Percentiles rank a stretch among this genome's conserved stretches.
Evolutionary conservation across 2,113 vertebrate species (phyloP).

Genomic region (Apteryx mantelli): DNA sequence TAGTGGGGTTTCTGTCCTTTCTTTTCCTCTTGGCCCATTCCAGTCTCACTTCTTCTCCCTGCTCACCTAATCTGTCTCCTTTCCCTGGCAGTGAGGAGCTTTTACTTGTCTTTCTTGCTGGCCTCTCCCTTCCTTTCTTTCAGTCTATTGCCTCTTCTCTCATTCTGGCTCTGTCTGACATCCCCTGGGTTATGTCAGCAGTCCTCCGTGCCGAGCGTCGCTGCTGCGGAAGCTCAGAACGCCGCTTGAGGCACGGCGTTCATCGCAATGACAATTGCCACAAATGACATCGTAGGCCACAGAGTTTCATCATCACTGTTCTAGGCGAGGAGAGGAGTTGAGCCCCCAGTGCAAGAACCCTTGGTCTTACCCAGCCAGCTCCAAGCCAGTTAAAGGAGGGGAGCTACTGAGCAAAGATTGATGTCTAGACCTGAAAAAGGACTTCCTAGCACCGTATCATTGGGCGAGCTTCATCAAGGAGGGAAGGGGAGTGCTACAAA

Average conservation of each 20-base stretch:
- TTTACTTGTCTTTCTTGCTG: background rate
- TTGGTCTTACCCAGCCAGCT: background rate
- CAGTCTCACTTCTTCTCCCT: background rate
- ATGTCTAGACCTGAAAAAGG: background rate
- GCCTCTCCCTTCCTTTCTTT: background rate
- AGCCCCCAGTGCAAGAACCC: background rate
- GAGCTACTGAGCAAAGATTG: slow-evolving; percentile 2
- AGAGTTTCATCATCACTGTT: background rate
- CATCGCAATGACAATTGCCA: background rate
- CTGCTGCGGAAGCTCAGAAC: background rate
- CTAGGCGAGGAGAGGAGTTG: background rate
- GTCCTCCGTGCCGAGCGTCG: background rate
- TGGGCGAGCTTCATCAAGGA: slow-evolving; percentile 10
- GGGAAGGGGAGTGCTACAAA: slow-evolving; percentile 17
- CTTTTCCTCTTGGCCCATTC: background rate
- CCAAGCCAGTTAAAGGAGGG: slow-evolving; percentile 8
- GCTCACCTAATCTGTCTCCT: background rate
- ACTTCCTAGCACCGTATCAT: background rate
- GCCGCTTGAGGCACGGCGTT: background rate
- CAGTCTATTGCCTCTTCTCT: background rate
- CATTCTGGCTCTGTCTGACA: background rate
- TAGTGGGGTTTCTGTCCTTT: background rate
- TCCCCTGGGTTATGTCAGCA: background rate
- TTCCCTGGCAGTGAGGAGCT: background rate
- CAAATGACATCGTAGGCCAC: background rate